These are phyloP conservation scores for Botrylloides violaceus DNA, from an alignment of 23 tunicate genomes.

Conservation along the genomic window DNA sequence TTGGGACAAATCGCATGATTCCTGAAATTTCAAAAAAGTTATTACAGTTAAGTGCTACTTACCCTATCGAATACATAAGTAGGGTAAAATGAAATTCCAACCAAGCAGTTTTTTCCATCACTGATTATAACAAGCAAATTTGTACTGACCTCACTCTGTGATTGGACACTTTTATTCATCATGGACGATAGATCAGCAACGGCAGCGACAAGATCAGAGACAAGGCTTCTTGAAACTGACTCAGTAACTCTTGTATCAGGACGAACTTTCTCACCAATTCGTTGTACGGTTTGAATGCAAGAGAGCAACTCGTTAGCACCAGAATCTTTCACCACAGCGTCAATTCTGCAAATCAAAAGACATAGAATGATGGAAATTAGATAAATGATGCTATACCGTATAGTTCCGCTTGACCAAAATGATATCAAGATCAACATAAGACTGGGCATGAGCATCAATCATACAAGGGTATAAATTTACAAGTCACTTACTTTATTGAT, in stretches of 20 bases:
- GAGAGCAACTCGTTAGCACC: constrained; percentile 48
- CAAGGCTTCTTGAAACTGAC: constrained; percentile 28
- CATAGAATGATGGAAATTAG: too few relatives aligned
- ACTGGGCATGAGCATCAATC: too few relatives aligned
- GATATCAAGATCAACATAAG: too few relatives aligned
- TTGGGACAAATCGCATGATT: constrained; percentile 32
- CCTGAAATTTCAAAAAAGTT: constrained; percentile 25
- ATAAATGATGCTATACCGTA: too few relatives aligned
- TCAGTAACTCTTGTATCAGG: constrained; percentile 55
- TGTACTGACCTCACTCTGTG: constrained; percentile 46
- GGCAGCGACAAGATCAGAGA: constrained; percentile 34
- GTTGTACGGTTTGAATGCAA: constrained; percentile 37
- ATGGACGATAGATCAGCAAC: constrained; percentile 43
- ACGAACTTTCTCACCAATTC: constrained; percentile 53
- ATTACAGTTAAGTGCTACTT: too few relatives aligned
- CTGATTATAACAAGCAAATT: too few relatives aligned
- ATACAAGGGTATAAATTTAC: too few relatives aligned
- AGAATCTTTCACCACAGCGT: constrained; percentile 22
- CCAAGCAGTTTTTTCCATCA: neutral
- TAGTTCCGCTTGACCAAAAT: too few relatives aligned
- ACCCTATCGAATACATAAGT: too few relatives aligned
- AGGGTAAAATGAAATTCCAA: neutral
- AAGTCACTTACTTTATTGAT: constrained; percentile 30
- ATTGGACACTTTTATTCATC: constrained; percentile 24
- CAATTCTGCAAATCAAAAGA: constrained; percentile 36